Conservation (phyloP, 92 coral and sea anemone genomes). For the Palythoa heliodiscus region DNA sequence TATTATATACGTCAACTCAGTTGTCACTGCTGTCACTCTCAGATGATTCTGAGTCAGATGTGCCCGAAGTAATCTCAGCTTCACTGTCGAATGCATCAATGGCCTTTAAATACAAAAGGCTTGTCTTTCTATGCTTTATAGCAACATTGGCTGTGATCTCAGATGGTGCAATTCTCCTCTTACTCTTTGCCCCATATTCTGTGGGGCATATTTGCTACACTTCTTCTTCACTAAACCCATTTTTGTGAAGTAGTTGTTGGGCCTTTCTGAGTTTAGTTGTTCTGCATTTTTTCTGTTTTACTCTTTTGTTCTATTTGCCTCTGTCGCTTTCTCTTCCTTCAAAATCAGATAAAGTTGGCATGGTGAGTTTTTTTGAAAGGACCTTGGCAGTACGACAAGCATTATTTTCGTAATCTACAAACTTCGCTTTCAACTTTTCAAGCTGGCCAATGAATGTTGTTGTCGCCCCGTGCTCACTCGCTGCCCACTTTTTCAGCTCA, state of each 20-base stretch:
- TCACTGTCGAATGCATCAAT: no score
- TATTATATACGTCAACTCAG: no score
- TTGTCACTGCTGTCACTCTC: no score
- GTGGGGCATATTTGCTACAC: no score
- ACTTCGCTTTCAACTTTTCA: constrained; percentile 37
- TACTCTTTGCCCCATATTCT: no score
- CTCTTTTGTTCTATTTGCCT: constrained; percentile 14
- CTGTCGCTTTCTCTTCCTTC: constrained; percentile 27
- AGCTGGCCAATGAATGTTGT: constrained; percentile 26
- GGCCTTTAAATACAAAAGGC: no score
- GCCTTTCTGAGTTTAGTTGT: constrained; percentile 17
- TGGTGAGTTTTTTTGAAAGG: constrained; percentile 30
- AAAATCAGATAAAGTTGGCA: constrained; percentile 30
- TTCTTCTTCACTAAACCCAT: no score
- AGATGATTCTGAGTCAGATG: no score
- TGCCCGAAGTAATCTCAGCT: no score
- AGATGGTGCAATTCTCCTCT: no score
- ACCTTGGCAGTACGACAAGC: constrained; percentile 35
- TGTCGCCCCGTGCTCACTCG: constrained; percentile 34
- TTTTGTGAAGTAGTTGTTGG: neutral
- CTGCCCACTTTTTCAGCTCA: constrained; percentile 48
- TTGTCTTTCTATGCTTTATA: no score
- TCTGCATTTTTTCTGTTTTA: constrained; percentile 27
- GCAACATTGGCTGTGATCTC: no score
- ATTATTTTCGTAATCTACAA: constrained; percentile 16